These are phyloP conservation scores for Idaea dimidiata DNA, from an alignment of 2,888 invertebrate genomes.

Conservation along the genomic window DNA sequence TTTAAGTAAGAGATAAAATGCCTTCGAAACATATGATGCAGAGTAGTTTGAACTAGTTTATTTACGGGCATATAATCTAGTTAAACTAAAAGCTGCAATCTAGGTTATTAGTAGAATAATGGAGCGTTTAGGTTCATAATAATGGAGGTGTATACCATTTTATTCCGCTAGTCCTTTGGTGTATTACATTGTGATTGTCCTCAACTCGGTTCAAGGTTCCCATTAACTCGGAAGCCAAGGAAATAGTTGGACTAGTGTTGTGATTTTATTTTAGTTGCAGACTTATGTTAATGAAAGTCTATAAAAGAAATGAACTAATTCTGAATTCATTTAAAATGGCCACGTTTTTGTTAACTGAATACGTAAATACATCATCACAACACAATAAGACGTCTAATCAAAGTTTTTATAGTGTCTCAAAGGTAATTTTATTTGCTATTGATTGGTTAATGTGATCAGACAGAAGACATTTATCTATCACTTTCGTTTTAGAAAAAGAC, in stretches of 20 bases:
- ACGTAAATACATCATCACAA: background rate
- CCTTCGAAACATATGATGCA: background rate
- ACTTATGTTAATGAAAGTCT: background rate
- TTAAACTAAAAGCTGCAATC: background rate
- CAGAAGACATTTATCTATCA: background rate
- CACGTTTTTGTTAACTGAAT: background rate
- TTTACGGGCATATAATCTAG: background rate
- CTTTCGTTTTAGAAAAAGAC: background rate
- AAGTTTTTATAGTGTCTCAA: background rate
- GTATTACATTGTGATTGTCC: slow-evolving; percentile 11
- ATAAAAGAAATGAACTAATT: background rate
- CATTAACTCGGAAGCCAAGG: slow-evolving; percentile 4
- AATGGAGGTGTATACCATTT: slow-evolving; percentile 19
- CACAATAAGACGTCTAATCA: background rate
- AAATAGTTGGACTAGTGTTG: background rate
- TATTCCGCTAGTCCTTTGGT: slow-evolving; percentile 20
- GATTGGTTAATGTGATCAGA: background rate
- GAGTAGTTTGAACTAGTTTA: background rate
- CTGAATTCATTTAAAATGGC: background rate
- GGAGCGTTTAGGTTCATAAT: too few species aligned
- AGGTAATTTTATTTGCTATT: background rate
- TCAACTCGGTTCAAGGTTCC: slow-evolving; percentile 22
- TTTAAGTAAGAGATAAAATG: background rate
- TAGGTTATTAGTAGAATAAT: slow-evolving; percentile 23
- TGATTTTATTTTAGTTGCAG: background rate